A percentile compares a stretch with the other conserved stretches of the same genome.
Conservation (phyloP, 2,888 invertebrate species). For the Meandrusa payeni region DNA sequence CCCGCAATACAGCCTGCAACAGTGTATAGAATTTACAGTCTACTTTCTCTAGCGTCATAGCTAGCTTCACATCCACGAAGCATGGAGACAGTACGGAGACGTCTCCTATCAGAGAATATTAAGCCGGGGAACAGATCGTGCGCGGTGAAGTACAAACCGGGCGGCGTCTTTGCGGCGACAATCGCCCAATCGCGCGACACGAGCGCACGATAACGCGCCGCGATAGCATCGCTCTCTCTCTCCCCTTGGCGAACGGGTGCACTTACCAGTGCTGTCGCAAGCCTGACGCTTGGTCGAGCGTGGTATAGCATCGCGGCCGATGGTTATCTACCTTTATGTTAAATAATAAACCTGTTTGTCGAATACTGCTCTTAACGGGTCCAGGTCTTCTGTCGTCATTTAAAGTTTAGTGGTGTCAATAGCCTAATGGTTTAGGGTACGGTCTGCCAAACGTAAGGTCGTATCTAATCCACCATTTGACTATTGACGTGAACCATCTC, state of each 20-base stretch:
- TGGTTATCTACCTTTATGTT: constrained; percentile 12
- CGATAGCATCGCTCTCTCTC: constrained; percentile 41
- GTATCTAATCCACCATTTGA: too few relatives aligned
- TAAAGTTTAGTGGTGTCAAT: neutral
- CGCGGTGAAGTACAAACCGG: constrained; percentile 48
- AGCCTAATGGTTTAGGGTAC: neutral
- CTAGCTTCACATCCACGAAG: too few relatives aligned
- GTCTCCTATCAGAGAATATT: constrained; percentile 24
- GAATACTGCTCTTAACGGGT: too few relatives aligned
- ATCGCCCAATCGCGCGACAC: constrained; percentile 53
- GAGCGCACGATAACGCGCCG: constrained; percentile 40
- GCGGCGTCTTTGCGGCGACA: constrained; percentile 54
- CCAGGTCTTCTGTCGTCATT: too few relatives aligned
- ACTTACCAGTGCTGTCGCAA: constrained; percentile 30
- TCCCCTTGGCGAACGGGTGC: constrained; percentile 42
- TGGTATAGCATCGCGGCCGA: constrained; percentile 16
- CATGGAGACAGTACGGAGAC: neutral
- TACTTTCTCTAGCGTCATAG: too few relatives aligned
- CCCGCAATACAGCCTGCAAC: too few relatives aligned
- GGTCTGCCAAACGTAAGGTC: neutral
- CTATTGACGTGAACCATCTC: too few relatives aligned
- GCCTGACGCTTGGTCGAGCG: neutral
- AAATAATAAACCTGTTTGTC: constrained; percentile 8
- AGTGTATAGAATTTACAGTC: too few relatives aligned
- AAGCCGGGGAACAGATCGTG: constrained; percentile 21